Evolutionary conservation across 2,113 vertebrate genomes (phyloP), one percentile per base, ranked within the genome.

Genomic region (Nothoprocta perdicaria): DNA sequence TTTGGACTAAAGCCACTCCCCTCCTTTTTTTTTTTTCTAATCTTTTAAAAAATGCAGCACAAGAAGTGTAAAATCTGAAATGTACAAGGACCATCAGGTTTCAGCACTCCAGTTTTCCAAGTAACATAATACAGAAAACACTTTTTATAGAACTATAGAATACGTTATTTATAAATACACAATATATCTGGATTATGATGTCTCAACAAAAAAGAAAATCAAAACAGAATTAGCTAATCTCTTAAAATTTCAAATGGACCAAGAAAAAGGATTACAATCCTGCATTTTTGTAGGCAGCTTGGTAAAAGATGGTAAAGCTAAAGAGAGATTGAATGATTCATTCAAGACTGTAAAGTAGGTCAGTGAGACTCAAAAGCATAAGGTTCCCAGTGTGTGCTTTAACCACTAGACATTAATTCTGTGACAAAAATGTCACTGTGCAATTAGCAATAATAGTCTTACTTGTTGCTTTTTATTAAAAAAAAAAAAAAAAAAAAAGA

Each of bases 371-470:
- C 35, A 52, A 75, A 31, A 82, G n/a, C 53, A 19, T 65, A 73
- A 66, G 31, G 57, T 66, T 92, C 21, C 52, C 86, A 45, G 58
- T 52, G 41, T 31, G 53, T 74, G 53, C 27, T 92, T 73, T 71
- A 82, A 67, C 29, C 58, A 27, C 29, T 53, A 68, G 18, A 53
- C 24, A 66, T 82, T 40, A 85, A 74, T 75, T 73, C n/a, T 73
- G 74, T 71, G 52, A 81, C 74, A 92, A 84, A 79, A 10, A 10
- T 76, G 60, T 63, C 50, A 17, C 21, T 24, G 40, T 63, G 33
- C 71, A 92, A 94, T 84, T 92, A 90, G 7, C 9, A 13, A 95
- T 22, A 82, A 45, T 22, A 90, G 27, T 66, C 41, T 57, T 86
- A 41, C 29, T 86, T 92, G 46, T 18, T 74, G 46, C 41, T 53